Evolutionary conservation across 2,888 invertebrate species (phyloP).

Genomic region (Ormyrus thymus): DNA sequence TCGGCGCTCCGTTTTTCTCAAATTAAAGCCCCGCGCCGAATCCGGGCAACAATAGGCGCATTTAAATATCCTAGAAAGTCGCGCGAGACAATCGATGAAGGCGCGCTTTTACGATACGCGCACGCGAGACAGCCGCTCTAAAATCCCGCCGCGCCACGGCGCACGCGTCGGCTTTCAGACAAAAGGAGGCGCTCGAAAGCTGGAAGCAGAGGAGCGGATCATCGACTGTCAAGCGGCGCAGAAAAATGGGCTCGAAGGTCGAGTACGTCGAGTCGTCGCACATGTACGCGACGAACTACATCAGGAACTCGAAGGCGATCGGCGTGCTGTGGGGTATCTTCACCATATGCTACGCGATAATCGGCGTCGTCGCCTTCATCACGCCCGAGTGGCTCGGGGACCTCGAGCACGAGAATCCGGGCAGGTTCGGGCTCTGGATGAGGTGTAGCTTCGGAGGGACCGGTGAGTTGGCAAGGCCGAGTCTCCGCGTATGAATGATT

Average conservation of each 20-base stretch:
- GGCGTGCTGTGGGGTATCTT: constrained; percentile 99
- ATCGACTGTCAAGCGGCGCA: background rate
- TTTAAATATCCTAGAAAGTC: constrained; percentile 15
- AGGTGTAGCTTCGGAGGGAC: constrained; percentile 81
- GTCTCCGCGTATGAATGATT: background rate
- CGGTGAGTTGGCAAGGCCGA: constrained; percentile 59
- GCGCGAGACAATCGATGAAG: background rate
- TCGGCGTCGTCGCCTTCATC: constrained; percentile 95
- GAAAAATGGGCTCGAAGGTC: constrained; percentile 90
- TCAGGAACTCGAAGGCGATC: constrained; percentile 94
- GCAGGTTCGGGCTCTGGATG: constrained; percentile 95
- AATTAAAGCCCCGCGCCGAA: too few relatives aligned
- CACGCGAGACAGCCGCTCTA: background rate
- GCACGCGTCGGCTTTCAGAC: background rate
- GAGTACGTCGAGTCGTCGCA: constrained; percentile 94
- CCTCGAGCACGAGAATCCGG: constrained; percentile 89
- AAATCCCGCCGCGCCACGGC: background rate
- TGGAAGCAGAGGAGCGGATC: constrained; percentile 4
- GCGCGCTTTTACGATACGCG: background rate
- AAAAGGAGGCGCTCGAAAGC: background rate
- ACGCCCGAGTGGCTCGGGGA: constrained; percentile 96
- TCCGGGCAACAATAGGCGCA: too few relatives aligned
- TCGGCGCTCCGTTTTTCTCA: too few relatives aligned
- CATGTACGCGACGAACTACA: constrained; percentile 92
- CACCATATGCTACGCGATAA: constrained; percentile 97